These are phyloP conservation scores for Pterobdella sp. DNA, from an alignment of 2,888 invertebrate species.

Conservation along the genomic window DNA sequence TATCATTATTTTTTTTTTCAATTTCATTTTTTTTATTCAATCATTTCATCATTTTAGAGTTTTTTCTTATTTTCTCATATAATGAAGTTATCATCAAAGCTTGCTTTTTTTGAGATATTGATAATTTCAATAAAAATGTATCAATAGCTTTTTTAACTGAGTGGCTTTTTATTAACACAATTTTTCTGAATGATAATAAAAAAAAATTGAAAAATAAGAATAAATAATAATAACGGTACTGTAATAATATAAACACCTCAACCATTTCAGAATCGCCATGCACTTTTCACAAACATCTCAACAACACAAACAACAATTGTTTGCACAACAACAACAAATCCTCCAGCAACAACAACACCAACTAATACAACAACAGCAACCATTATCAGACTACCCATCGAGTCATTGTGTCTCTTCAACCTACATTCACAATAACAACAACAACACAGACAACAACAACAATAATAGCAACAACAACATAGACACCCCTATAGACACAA, in stretches of 20 bases:
- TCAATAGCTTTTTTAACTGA: too few species aligned
- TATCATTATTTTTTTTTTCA: too few species aligned
- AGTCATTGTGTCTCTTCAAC: not conserved
- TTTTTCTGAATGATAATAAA: not conserved
- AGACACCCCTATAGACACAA: not conserved
- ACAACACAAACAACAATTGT: not conserved
- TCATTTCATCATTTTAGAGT: too few species aligned
- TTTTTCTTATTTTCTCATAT: too few species aligned
- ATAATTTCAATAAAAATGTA: too few species aligned
- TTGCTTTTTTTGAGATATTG: too few species aligned
- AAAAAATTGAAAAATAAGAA: not conserved
- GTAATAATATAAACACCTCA: not conserved
- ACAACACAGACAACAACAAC: constrained; percentile 11
- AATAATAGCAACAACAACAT: constrained; percentile 4
- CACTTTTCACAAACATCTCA: not conserved
- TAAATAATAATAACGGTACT: not conserved
- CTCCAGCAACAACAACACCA: not conserved
- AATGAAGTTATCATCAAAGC: too few species aligned
- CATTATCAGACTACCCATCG: not conserved
- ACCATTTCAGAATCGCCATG: not conserved
- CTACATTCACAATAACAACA: not conserved
- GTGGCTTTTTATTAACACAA: too few species aligned
- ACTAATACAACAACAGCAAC: not conserved
- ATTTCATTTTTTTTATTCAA: too few species aligned
- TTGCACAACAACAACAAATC: not conserved